These are phyloP conservation scores for Callithrix jacchus DNA, from an alignment of 2,113 vertebrate species.

Conservation along the genomic window DNA sequence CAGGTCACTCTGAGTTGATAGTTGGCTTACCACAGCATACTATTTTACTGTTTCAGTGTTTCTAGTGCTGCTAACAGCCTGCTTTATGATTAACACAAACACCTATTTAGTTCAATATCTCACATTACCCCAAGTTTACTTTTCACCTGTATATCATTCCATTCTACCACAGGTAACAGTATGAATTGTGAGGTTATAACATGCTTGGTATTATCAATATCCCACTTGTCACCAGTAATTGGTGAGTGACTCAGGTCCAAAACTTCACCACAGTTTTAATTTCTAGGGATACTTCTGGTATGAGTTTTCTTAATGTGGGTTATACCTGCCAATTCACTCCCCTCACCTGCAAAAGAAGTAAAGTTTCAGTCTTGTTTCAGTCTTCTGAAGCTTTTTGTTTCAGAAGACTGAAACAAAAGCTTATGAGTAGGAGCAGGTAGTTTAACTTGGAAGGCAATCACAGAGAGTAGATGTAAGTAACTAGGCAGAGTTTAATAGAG, in stretches of 20 bases:
- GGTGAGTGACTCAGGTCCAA: neutral
- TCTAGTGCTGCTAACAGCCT: neutral
- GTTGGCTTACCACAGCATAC: neutral
- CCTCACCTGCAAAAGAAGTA: neutral
- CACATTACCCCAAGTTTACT: neutral
- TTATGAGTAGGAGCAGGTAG: neutral
- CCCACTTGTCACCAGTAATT: neutral
- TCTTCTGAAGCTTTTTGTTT: too few species aligned
- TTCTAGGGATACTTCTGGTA: constrained; percentile 8
- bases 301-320: neutral
- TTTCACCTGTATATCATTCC: neutral
- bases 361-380: too few species aligned
- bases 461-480: neutral
- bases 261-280: neutral
- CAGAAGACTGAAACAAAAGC: neutral
- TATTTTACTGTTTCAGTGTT: constrained; percentile 8
- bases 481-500: neutral
- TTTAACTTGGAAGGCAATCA: neutral
- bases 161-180: neutral
- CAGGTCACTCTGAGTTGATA: neutral
- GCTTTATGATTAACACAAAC: neutral
- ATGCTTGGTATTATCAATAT: neutral
- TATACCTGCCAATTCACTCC: neutral
- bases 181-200: neutral
- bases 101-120: neutral